These are phyloP conservation scores for Barypeithes pellucidus DNA, from an alignment of 2,888 invertebrate species.

Conservation along the genomic window DNA sequence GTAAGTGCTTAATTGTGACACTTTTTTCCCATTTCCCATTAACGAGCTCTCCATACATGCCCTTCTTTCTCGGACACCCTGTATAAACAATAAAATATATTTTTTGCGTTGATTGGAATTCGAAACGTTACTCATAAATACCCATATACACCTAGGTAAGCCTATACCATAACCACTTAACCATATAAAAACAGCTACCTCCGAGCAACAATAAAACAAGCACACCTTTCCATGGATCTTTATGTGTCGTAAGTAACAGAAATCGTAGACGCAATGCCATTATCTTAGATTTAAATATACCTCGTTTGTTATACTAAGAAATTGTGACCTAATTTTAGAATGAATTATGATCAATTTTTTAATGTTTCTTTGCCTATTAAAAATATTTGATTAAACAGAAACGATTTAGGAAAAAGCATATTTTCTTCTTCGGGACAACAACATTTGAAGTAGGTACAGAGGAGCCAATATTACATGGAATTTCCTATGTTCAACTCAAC, in stretches of 20 bases:
- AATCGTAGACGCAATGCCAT: constrained; percentile 31
- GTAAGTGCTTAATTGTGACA: too few species aligned
- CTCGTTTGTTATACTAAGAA: constrained; percentile 35
- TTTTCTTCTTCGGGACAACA: too few species aligned
- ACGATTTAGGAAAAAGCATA: too few species aligned
- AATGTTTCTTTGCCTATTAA: constrained; percentile 12
- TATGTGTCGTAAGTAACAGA: constrained; percentile 16
- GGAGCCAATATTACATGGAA: too few species aligned
- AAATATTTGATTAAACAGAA: neutral
- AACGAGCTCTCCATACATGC: too few species aligned
- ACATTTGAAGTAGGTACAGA: too few species aligned
- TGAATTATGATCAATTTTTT: constrained; percentile 32
- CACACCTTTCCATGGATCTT: constrained; percentile 45
- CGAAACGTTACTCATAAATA: constrained; percentile 14
- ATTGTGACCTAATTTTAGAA: constrained; percentile 37
- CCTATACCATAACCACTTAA: constrained; percentile 14
- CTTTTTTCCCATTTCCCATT: too few species aligned
- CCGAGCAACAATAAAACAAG: constrained; percentile 37
- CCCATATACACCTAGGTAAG: constrained; percentile 16
- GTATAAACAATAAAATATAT: neutral
- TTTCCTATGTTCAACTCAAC: too few species aligned
- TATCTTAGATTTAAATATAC: constrained; percentile 38
- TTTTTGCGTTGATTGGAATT: neutral
- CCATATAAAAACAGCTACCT: constrained; percentile 25
- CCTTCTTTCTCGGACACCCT: too few species aligned